Evolutionary conservation across 2,113 vertebrate genomes (phyloP).

Genomic region (Callospermophilus lateralis): DNA sequence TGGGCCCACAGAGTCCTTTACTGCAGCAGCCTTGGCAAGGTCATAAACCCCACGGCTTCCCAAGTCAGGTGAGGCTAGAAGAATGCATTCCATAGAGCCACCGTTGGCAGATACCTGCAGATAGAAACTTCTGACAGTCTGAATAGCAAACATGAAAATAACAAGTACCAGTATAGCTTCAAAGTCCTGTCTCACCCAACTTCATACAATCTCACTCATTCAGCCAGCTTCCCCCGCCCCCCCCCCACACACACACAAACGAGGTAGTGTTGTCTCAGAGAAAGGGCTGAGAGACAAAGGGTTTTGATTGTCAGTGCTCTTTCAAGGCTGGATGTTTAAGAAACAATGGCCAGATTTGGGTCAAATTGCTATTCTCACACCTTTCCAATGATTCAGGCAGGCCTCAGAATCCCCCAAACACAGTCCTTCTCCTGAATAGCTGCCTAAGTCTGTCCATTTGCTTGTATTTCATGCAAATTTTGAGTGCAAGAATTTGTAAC

Average conservation of each 20-base stretch:
- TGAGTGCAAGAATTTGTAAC: constrained; percentile 42
- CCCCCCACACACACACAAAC: not conserved
- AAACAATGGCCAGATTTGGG: not conserved
- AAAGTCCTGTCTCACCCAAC: not conserved
- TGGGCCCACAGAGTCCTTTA: not conserved
- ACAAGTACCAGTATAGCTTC: not conserved
- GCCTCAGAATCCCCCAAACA: not conserved
- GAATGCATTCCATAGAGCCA: not conserved
- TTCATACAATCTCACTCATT: not conserved
- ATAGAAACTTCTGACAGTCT: not conserved
- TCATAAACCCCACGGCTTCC: not conserved
- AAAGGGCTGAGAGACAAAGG: not conserved
- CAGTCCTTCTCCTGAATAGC: not conserved
- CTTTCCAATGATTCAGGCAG: not conserved
- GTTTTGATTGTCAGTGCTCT: not conserved
- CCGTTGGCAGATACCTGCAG: too few relatives aligned
- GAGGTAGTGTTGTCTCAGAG: not conserved
- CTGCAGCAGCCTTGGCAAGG: not conserved
- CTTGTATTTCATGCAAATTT: constrained; percentile 5
- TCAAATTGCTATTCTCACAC: not conserved
- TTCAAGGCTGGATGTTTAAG: not conserved
- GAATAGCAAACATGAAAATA: not conserved
- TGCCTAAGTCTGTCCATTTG: not conserved
- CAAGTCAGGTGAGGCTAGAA: not conserved
- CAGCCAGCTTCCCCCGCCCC: not conserved